Conservation (phyloP, 2,888 invertebrate genomes). For the Sturmia bella region DNA sequence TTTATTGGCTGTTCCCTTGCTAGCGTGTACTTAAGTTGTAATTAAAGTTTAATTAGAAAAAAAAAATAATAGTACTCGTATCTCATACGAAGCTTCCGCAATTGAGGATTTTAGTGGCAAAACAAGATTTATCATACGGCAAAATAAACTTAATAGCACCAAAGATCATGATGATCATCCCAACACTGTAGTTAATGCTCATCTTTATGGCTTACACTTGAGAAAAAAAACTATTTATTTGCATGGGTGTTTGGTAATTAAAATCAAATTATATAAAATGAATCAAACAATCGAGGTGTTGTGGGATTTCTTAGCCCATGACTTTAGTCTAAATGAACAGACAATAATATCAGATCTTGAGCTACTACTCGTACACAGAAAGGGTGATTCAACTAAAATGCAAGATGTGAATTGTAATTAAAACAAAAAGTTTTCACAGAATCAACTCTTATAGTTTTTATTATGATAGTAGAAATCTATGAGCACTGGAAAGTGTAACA, state of each 20-base stretch:
- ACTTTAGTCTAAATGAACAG: not conserved
- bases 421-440: too few species aligned
- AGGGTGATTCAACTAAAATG: too few species aligned
- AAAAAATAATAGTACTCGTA: conserved; percentile 12
- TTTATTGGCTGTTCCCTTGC: conserved; percentile 19
- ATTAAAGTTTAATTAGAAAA: conserved; percentile 54
- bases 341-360: conserved; percentile 1
- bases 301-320: conserved; percentile 28
- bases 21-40: conserved; percentile 43
- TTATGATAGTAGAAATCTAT: too few species aligned
- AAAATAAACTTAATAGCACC: conserved; percentile 15
- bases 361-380: conserved; percentile 5
- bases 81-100: conserved; percentile 20
- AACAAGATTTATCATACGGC: not conserved
- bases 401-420: too few species aligned
- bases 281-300: not conserved
- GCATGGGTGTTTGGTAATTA: conserved; percentile 63
- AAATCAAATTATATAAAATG: conserved; percentile 59
- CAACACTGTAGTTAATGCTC: conserved; percentile 15
- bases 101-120: conserved; percentile 16
- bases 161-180: conserved; percentile 32
- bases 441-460: too few species aligned
- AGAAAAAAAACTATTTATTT: conserved; percentile 13
- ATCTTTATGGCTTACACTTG: conserved; percentile 29
- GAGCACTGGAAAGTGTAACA: too few species aligned